Evolutionary conservation across 2,888 invertebrate genomes (phyloP).

Genomic region (Gandaritis pyraliata): DNA sequence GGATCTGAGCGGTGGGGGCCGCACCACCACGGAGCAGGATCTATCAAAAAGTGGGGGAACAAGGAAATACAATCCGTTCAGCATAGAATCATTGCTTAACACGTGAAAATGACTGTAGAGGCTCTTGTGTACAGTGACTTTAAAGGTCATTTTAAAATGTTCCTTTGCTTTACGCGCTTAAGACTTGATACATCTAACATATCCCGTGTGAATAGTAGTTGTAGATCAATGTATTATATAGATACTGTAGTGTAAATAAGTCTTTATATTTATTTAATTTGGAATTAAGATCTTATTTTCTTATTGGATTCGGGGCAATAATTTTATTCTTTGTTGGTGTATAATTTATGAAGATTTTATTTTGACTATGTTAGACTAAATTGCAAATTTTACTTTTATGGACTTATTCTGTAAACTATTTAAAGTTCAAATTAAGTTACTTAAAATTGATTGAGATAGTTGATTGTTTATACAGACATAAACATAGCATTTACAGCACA

Average conservation of each 20-base stretch:
- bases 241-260: constrained; percentile 73
- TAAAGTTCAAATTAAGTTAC: constrained; percentile 1
- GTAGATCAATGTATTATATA: constrained; percentile 78
- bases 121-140: constrained; percentile 64
- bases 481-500: background rate
- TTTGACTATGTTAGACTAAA: constrained; percentile 58
- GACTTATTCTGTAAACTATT: constrained; percentile 14
- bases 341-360: constrained; percentile 55
- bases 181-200: constrained; percentile 76
- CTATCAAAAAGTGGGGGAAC: constrained; percentile 81
- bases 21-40: constrained; percentile 76
- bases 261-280: constrained; percentile 54
- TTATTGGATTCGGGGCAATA: constrained; percentile 70
- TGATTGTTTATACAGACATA: background rate
- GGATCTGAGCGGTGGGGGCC: constrained; percentile 71
- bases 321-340: constrained; percentile 70
- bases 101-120: constrained; percentile 85
- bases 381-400: constrained; percentile 27
- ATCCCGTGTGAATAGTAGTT: constrained; percentile 80
- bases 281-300: constrained; percentile 43
- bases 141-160: constrained; percentile 63
- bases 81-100: constrained; percentile 94
- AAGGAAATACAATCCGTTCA: constrained; percentile 92
- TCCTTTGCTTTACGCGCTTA: constrained; percentile 72
- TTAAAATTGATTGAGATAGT: background rate